These are phyloP conservation scores for Meloidogyne hapla DNA, from an alignment of 1,140 invertebrate genomes.

Conservation along the genomic window DNA sequence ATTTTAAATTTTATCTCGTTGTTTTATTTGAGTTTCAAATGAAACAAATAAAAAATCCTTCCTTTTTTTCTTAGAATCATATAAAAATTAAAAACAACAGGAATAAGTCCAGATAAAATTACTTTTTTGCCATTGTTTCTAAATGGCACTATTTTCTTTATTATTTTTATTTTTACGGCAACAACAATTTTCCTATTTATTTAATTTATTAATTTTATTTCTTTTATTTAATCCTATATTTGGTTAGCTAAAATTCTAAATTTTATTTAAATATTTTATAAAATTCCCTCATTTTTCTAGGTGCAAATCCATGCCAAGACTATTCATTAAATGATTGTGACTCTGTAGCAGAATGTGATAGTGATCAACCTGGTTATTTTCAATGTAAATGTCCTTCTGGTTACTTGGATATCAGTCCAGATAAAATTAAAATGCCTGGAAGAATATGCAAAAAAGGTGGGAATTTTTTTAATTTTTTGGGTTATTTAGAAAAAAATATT, in stretches of 20 bases:
- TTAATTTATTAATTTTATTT: constrained; percentile 1
- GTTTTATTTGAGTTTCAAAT: no score
- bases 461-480: constrained; percentile 19
- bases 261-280: not conserved
- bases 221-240: not conserved
- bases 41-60: no score
- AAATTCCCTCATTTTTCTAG: constrained; percentile 36
- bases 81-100: not conserved
- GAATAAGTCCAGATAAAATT: no score
- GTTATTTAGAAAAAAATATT: no score
- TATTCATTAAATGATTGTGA: constrained; percentile 63
- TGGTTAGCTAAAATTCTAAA: not conserved
- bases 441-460: constrained; percentile 61
- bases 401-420: constrained; percentile 50
- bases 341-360: constrained; percentile 58
- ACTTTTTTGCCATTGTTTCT: not conserved
- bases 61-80: not conserved
- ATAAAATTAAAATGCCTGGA: constrained; percentile 50
- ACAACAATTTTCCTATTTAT: not conserved
- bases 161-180: not conserved
- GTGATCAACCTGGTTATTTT: constrained; percentile 63
- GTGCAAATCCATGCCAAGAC: constrained; percentile 60
- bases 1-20: no score
- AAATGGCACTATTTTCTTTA: not conserved
- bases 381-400: constrained; percentile 62